Base-by-base conservation (phyloP, 2,797 vertebrate species). In the Serranus cabrilla region DNA sequence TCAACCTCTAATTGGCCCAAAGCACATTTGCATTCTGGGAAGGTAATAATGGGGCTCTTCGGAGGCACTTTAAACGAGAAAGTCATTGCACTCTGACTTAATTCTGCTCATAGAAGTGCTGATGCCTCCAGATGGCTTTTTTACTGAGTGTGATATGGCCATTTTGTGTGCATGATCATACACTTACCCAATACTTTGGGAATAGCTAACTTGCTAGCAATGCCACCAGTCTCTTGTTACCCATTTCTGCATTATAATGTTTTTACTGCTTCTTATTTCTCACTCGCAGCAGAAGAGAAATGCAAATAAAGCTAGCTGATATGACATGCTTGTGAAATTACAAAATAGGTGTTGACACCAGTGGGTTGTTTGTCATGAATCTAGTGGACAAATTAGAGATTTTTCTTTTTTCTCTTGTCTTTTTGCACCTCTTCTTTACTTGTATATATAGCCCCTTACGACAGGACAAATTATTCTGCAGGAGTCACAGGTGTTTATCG, bases 11-110 rank as follows among this genome's bases (percentile, higher is more conserved):
- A 94, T 93, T 93, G 92, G 89, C 92, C 84, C 79, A 80, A 77
- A 88, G 87, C 85, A 91, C 85, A 94, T 92, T 94, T 93, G 92
- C 89, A 93, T 92, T 92, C 89, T 89, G 87, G 87, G 88, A 91
- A 92, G 90, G 90, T 91, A 93, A 94, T 92, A 92, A 93, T 85
- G 90, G 75, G 71, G 70, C 91, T 92, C 87, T 90, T 91, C 76
- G 87, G 89, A 90, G 83, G 83, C 89, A 89, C 90, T 90, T 91
- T 87, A 90, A 92, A 91, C 62, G 78, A 85, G 81, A 90, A 93
- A 90, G 90, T 89, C 86, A 82, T 90, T 84, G 88, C 93, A 93
- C 89, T 93, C 83, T 89, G 90, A 90, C 89, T 91, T 91, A 84
- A 90, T 91, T 92, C 85, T 82, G 78, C 85, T 87, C 83, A 80